Evolutionary conservation across 2,797 vertebrate genomes (phyloP), one percentile per base, ranked within the genome.

Genomic region (Pogoniulus pusillus): DNA sequence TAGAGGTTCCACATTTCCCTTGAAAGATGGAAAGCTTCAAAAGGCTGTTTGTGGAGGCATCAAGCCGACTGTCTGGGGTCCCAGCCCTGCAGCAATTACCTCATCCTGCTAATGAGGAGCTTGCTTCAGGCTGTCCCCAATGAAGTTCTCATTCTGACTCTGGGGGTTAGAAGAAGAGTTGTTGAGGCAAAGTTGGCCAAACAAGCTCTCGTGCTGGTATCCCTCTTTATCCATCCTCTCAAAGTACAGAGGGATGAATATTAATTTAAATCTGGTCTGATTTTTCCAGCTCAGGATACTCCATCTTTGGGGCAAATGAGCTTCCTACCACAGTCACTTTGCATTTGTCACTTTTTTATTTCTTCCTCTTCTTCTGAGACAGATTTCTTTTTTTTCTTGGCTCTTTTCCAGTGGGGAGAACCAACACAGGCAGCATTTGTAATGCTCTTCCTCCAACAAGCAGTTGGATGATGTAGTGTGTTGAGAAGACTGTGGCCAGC

Each of bases 1-100:
- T 91, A 82, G 94, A 93, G 85, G 79, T 85, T 71, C 85, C 74
- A 49, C 43, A 9, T 92, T 92, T 82, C 84, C 47, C 80, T 59
- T 60, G 78, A 66, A 94, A 60, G 82, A 87, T 60, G 80, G 81
- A 82, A 78, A 65, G 54, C 58, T 90, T 92, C 87, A 88, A 79
- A 84, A 76, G 75, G 70, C 63, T 54, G 4, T 75, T 82, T 91
- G 82, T 75, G 72, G 81, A 93, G 79, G 82, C 57, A 83, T 92
- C 84, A 86, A 59, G 58, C 76, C 1, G 60, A 58, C 70, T 58
- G 77, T 85, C 73, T 88, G 55, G 64, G 73, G 55, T 88, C 76
- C 58, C 79, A 34, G 16, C 63, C 72, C 89, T 89, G 62, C 62
- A 57, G 79, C 72, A 87, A 85, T 92, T 78, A 93, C 80, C 79